phyloP scores from a whole-genome alignment of 2,113 vertebrate species.

The Siphamia tubifer region DNA sequence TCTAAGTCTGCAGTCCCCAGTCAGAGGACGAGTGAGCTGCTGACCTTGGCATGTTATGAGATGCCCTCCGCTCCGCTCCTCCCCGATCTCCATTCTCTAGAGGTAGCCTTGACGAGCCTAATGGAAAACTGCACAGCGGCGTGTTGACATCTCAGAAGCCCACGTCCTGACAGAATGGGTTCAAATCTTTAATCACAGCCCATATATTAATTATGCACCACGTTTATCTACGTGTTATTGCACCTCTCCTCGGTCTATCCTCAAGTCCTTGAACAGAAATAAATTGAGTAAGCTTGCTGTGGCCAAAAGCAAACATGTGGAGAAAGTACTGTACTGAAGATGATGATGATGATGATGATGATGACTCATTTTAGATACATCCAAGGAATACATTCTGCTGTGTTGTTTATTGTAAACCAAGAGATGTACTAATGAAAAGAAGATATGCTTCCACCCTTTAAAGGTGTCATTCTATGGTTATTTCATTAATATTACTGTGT shows the following conservation, averaged over 20 bases:
- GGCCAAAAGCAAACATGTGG: not conserved
- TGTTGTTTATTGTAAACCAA: not conserved
- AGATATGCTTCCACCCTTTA: too few species aligned
- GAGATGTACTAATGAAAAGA: not conserved
- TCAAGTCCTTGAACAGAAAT: not conserved
- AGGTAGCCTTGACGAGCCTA: slow-evolving; percentile 19
- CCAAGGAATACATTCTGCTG: not conserved
- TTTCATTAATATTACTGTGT: too few species aligned
- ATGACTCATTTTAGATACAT: not conserved
- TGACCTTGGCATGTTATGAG: slow-evolving; percentile 57
- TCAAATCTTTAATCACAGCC: slow-evolving; percentile 26
- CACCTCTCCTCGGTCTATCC: not conserved
- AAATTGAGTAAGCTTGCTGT: not conserved
- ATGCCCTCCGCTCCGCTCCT: slow-evolving; percentile 26
- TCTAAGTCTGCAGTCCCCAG: slow-evolving; percentile 18
- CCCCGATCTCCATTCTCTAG: slow-evolving; percentile 27
- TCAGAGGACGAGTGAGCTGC: not conserved
- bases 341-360: too few species aligned
- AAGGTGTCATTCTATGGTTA: too few species aligned
- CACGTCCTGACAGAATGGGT: slow-evolving; percentile 38
- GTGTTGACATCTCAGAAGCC: not conserved
- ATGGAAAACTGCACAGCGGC: slow-evolving; percentile 13
- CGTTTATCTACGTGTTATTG: not conserved
- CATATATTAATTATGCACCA: slow-evolving; percentile 20
- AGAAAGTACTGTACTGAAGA: not conserved